Base-by-base conservation (phyloP, 2,888 invertebrate species). In the Thera britannica region DNA sequence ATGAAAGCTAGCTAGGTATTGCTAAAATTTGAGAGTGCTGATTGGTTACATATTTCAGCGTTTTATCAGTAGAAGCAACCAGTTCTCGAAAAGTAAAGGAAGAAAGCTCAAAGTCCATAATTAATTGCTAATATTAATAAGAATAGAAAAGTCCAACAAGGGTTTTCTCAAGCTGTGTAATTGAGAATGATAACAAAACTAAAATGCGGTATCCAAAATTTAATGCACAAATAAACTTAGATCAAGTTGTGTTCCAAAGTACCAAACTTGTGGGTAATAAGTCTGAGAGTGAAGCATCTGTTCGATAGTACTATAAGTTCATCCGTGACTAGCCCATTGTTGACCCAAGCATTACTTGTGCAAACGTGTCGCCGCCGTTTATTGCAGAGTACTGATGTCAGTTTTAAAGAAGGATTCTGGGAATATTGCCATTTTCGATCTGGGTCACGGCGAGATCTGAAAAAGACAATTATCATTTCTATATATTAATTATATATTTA, bases 281-380 rank as follows among this genome's bases (percentile, higher is more conserved):
- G 38, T 55, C 35, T 34, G 48, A 3, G 12, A 68, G 68, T 61
- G 68, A 64, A 57, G 57, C 48, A 38, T 65, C 9, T 58, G 46
- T 48, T 23, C 34, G 34, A 4, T 9, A 34, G 44, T 44, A 35
- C n/a, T 55, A 46, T 5, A 41, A 34, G 8, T 52, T 56, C 12
- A 55, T 65, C 59, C 51, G 41, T 60, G 48, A 9, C 38, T 56
- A 52, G 61, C 61, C 55, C 75, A 74, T 75, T 90, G 89, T 90
- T 90, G 89, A 89, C 89, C 85, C 78, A 80, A 79, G 88, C 89
- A 90, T 90, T 90, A 90, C 89, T 90, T 89, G 90, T 83, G 84
- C 86, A 90, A 90, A 90, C 89, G 83, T 85, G 86, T 85, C 83
- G 80, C 67, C 75, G 71, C 72, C 70, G 83, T 85, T 86, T 84